A percentile compares a stretch with the other conserved stretches of the same genome.
Evolutionary conservation across 2,888 invertebrate genomes (phyloP).

Genomic region (Tineola bisselliella): DNA sequence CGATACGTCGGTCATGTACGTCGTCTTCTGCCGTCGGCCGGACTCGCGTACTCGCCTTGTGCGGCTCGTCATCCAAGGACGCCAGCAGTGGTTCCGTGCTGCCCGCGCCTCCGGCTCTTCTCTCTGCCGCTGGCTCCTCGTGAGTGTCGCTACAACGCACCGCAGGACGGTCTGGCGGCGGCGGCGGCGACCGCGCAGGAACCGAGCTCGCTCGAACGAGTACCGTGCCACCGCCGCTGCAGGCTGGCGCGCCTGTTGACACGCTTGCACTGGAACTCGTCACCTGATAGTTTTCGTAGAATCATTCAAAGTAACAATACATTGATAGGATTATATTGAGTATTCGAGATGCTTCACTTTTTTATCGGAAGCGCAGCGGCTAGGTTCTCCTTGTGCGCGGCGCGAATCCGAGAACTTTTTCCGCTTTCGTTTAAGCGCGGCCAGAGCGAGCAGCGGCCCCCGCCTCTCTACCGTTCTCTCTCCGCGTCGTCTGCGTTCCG

Average conservation of each 20-base stretch:
- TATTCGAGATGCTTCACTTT: not conserved
- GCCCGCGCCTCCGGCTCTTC: conserved; percentile 32
- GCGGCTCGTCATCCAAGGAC: conserved; percentile 58
- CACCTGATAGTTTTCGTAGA: not conserved
- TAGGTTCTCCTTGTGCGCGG: conserved; percentile 67
- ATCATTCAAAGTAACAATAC: no score
- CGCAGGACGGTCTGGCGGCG: conserved; percentile 18
- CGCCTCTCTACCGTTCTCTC: conserved; percentile 39
- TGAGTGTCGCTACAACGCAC: conserved; percentile 23
- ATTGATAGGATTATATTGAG: no score
- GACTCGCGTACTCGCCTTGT: conserved; percentile 32
- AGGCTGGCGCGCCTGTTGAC: not conserved
- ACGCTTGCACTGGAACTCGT: not conserved
- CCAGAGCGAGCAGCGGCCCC: conserved; percentile 70
- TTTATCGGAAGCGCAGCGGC: conserved; percentile 24
- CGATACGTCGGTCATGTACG: not conserved
- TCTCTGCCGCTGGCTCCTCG: conserved; percentile 23
- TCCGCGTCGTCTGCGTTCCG: conserved; percentile 52
- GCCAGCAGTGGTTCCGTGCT: conserved; percentile 74
- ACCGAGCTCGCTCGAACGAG: conserved; percentile 42
- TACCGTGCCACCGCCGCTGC: conserved; percentile 36
- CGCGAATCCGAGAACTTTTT: conserved; percentile 86
- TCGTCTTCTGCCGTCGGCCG: conserved; percentile 14
- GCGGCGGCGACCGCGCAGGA: conserved; percentile 48
- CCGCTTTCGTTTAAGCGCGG: conserved; percentile 80